phyloP scores from a whole-genome alignment of 2,888 invertebrate genomes.

The Cheilosia pagana region DNA sequence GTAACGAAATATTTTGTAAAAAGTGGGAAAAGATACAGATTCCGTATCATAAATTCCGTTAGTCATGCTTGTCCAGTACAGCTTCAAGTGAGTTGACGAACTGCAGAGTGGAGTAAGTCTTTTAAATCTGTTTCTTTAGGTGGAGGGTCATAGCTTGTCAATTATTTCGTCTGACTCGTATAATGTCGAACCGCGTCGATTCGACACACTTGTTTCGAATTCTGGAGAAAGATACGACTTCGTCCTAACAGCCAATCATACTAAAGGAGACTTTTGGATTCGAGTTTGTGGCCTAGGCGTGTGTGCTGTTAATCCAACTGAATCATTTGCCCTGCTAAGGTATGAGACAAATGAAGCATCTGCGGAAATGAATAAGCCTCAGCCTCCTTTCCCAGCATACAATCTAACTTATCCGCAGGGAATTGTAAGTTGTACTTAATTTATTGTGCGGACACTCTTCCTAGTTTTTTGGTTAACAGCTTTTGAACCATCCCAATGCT shows the following conservation, averaged over 20 bases:
- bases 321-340: conserved; percentile 78
- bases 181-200: conserved; percentile 77
- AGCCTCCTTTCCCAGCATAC: conserved; percentile 73
- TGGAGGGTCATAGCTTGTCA: conserved; percentile 79
- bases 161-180: conserved; percentile 81
- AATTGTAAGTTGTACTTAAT: conserved; percentile 55
- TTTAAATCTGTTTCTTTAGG: conserved; percentile 58
- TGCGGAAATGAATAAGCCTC: conserved; percentile 7
- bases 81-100: conserved; percentile 77
- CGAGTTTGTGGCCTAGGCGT: conserved; percentile 77
- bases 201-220: conserved; percentile 79
- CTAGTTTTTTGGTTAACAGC: conserved; percentile 46
- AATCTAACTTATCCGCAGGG: conserved; percentile 63
- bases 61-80: conserved; percentile 81
- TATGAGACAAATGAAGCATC: conserved; percentile 68
- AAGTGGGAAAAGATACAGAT: conserved; percentile 80
- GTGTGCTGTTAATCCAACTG: conserved; percentile 76
- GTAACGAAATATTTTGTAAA: conserved; percentile 78
- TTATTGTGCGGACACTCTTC: background rate
- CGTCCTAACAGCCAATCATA: conserved; percentile 82
- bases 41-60: conserved; percentile 81
- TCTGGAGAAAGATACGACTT: conserved; percentile 85
- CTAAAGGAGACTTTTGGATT: conserved; percentile 79
- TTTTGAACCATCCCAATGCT: conserved; percentile 78
- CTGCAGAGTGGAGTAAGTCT: background rate